phyloP scores from a whole-genome alignment of 2,113 vertebrate genomes.

The Albula glossodonta region DNA sequence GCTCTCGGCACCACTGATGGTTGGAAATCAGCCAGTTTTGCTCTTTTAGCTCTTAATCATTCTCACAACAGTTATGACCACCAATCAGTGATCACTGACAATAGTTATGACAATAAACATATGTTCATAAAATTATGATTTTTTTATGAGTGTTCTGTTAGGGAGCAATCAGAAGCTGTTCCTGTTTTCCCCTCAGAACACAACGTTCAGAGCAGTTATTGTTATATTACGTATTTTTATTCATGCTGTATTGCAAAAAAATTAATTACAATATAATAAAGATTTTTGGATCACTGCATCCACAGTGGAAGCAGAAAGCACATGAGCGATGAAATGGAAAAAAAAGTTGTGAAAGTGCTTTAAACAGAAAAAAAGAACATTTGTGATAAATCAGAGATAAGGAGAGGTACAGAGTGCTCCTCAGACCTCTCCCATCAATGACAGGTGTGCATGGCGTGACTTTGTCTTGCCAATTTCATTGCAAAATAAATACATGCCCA shows the following conservation, averaged over 20 bases:
- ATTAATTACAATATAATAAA: not conserved
- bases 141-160: not conserved
- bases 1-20: not conserved
- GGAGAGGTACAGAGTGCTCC: not conserved
- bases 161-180: not conserved
- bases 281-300: not conserved
- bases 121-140: not conserved
- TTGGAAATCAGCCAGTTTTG: not conserved
- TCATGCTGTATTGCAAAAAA: not conserved
- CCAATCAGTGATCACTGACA: not conserved
- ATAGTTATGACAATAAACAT: not conserved
- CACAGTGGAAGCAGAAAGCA: not conserved
- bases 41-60: not conserved
- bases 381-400: not conserved
- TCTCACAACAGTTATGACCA: not conserved
- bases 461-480: not conserved
- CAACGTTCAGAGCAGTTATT: conserved; percentile 11
- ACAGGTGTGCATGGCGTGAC: not conserved
- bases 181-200: conserved; percentile 3
- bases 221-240: conserved; percentile 11
- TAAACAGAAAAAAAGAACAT: not conserved
- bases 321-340: no score
- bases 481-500: not conserved
- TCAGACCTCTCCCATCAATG: no score
- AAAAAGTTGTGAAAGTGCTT: not conserved